phyloP scores from a whole-genome alignment of 2,797 vertebrate genomes.

The Pseudochirops cupreus region DNA sequence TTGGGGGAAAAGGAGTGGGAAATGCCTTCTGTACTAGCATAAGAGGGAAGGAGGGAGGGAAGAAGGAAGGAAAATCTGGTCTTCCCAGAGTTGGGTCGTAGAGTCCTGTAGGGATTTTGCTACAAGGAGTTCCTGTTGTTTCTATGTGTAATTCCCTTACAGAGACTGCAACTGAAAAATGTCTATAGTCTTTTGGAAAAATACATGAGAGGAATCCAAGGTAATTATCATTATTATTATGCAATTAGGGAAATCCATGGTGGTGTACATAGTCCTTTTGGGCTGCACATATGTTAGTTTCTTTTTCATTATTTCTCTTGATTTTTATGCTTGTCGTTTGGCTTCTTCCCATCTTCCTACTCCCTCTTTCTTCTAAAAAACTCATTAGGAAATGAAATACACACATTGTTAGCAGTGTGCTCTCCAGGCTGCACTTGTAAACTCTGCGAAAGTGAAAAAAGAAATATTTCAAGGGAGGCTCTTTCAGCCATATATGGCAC shows the following conservation, averaged over 20 bases:
- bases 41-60: not conserved
- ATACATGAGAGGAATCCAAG: not conserved
- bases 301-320: constrained; percentile 23
- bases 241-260: not conserved
- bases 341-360: constrained; percentile 12
- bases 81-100: not conserved
- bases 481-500: not conserved
- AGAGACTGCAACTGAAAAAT: not conserved
- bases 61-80: not conserved
- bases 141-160: constrained; percentile 41
- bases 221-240: not conserved
- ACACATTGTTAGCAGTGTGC: not conserved
- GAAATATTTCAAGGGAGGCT: not conserved
- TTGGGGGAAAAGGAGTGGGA: not conserved
- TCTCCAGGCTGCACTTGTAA: not conserved
- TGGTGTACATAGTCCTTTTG: not conserved
- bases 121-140: constrained; percentile 9
- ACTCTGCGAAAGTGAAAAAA: not conserved
- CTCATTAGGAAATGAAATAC: not conserved
- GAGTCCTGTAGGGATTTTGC: constrained; percentile 20
- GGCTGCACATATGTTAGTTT: not conserved
- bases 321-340: constrained; percentile 25
- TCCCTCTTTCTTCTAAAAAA: constrained; percentile 6
- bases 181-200: not conserved
- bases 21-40: not conserved